Base-by-base conservation (phyloP, 2,113 vertebrate species). In the Entelurus aequoreus region DNA sequence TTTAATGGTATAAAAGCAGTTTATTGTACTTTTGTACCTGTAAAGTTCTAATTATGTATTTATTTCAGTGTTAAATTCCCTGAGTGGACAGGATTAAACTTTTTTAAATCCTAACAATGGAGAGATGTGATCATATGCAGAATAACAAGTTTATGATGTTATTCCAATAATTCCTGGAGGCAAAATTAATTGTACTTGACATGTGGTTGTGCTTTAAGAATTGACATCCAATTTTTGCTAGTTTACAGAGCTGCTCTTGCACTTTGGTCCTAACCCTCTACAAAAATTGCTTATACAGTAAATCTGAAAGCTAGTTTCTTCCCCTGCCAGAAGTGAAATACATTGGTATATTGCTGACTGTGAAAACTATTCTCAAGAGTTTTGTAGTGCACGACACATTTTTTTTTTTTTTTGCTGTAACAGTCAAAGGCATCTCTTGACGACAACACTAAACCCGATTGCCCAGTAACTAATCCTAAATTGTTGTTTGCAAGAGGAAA, bases 331-430 rank as follows among this genome's bases (percentile, higher is more conserved):
- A 59, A 67, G 47, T 64, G 59, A 64, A 57, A 35, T 36, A 53
- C 66, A 68, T 40, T 5, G 48, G 42, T 64, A 68, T 68, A 72
- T 69, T 66, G 62, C 36, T 75, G 44, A 66, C 38, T 6, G 55
- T 59, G 54, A 68, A 66, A 65, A 71, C 54, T 57, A 40, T 48
- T 72, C 63, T 65, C 54, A 15, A 15, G 42, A 72, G 71, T 58
- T 74, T 71, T 73, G 60, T 59, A 46, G 61, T 65, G 63, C 78
- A 77, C 38, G 57, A 75, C 55, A 70, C 44, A 4, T 62, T 76
- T 62, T 61, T 59, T 62, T 69, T 54, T 70, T 16, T 5, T 66
- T 38, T 8, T 38, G n/a, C 44, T 54, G 64, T 50, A 54, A 57
- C 63, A 55, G 66, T 72, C 42, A 73, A 75, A 57, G n/a, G 16